A percentile compares a stretch with the other conserved stretches of the same genome.
Conservation (phyloP, 1,140 invertebrate genomes). For the Campoletis sonorensis region DNA sequence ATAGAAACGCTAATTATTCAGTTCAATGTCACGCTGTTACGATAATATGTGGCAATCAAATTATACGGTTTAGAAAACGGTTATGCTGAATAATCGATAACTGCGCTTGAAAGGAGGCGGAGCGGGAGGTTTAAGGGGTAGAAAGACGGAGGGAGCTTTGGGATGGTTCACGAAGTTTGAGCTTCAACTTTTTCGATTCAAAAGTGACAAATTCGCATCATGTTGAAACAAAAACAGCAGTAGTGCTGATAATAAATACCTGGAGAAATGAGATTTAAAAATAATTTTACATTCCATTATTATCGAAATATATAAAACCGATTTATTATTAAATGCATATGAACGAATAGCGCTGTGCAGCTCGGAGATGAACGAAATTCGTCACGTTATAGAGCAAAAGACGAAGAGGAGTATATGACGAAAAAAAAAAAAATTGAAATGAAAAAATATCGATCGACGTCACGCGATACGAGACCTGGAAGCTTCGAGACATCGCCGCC, state of each 20-base stretch:
- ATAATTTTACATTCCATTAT: background rate
- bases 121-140: background rate
- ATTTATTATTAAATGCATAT: background rate
- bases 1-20: background rate
- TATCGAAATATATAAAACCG: background rate
- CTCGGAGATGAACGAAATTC: background rate
- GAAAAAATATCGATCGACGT: slow-evolving; percentile 33
- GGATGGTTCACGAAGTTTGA: background rate
- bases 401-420: background rate
- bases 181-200: too few species aligned
- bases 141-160: background rate
- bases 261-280: too few species aligned
- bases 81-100: slow-evolving; percentile 19
- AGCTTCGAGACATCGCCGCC: slow-evolving; percentile 29
- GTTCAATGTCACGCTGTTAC: background rate
- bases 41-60: slow-evolving; percentile 18
- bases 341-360: background rate
- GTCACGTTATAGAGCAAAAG: background rate
- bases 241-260: too few species aligned
- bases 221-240: too few species aligned
- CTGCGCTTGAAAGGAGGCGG: slow-evolving; percentile 5
- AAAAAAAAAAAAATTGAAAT: background rate
- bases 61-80: background rate
- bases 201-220: too few species aligned
- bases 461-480: slow-evolving; percentile 32